phyloP scores from a whole-genome alignment of 2,797 vertebrate species.

The Huso huso region DNA sequence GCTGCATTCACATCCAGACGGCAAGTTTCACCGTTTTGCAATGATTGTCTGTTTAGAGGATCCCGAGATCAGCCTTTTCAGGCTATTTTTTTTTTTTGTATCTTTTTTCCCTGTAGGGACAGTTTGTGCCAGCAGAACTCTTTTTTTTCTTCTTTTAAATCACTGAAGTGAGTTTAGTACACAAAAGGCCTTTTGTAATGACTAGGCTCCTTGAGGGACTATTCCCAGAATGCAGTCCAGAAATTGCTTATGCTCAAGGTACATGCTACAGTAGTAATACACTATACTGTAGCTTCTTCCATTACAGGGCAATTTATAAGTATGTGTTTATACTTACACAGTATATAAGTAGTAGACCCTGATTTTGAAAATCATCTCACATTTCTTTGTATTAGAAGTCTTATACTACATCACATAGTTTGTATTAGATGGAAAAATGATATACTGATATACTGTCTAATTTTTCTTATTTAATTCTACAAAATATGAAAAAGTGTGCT shows the following conservation, averaged over 20 bases:
- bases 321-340: no score
- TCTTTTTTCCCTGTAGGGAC: not conserved
- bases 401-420: no score
- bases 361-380: no score
- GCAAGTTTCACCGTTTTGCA: constrained; percentile 10
- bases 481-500: no score
- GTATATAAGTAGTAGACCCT: no score
- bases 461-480: no score
- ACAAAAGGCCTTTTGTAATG: constrained; percentile 2
- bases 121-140: not conserved
- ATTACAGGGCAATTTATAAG: no score
- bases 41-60: constrained; percentile 5
- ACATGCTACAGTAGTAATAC: not conserved
- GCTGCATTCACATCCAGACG: not conserved
- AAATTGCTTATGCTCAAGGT: not conserved
- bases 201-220: not conserved
- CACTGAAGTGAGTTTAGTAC: not conserved
- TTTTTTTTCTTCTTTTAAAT: constrained; percentile 10
- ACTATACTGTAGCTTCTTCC: no score
- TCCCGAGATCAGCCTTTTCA: not conserved
- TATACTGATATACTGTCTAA: no score
- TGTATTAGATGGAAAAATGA: no score
- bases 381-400: no score
- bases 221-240: not conserved
- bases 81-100: not conserved